Conservation (phyloP, 2,113 vertebrate genomes). For the Phalacrocorax brasilianus region DNA sequence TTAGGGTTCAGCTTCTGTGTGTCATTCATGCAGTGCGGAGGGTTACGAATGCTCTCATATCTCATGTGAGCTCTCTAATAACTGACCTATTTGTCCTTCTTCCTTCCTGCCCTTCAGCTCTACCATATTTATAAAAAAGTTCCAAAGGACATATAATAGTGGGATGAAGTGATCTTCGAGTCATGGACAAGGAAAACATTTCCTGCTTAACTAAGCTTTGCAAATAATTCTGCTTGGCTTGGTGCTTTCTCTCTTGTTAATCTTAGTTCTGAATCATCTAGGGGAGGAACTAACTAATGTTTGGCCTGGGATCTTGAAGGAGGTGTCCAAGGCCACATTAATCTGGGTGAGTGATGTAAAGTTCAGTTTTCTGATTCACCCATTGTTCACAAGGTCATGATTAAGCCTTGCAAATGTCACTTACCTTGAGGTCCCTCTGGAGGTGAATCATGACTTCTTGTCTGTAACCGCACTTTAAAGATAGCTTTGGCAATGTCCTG, state of each 20-base stretch:
- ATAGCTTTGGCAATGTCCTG: background rate
- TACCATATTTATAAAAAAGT: background rate
- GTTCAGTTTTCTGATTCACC: conserved; percentile 45
- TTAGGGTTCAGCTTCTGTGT: background rate
- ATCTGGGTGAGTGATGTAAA: conserved; percentile 1
- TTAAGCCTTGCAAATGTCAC: conserved; percentile 4
- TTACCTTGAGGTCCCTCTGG: background rate
- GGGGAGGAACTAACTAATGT: conserved; percentile 32
- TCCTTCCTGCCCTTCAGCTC: background rate
- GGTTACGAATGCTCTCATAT: background rate
- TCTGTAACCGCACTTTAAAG: background rate
- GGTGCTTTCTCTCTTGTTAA: conserved; percentile 27
- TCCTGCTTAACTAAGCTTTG: conserved; percentile 28
- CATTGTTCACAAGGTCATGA: conserved; percentile 20
- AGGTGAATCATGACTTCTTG: conserved; percentile 1
- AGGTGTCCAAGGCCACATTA: background rate
- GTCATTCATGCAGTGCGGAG: background rate
- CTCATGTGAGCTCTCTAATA: background rate
- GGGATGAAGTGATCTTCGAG: conserved; percentile 13
- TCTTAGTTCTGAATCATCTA: conserved; percentile 33
- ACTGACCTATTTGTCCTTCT: background rate
- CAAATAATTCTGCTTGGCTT: conserved; percentile 28
- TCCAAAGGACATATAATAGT: background rate
- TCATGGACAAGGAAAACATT: background rate
- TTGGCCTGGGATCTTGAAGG: conserved; percentile 10